These are phyloP conservation scores for Anguilla megastoma DNA, from an alignment of 2,797 vertebrate species.

Conservation along the genomic window DNA sequence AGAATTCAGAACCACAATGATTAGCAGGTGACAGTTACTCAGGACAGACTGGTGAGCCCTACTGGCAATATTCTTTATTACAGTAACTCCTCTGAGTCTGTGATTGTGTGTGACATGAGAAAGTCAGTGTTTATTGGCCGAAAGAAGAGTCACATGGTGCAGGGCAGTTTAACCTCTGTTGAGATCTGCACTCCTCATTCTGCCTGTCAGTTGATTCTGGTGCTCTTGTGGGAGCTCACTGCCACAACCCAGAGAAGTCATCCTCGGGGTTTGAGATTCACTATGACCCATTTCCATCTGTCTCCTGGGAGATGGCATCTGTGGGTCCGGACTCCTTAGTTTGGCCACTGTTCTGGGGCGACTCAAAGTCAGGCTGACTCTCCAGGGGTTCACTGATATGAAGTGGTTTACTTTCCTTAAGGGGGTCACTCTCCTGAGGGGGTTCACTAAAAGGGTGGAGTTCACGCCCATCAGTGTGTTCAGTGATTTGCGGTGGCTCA, in stretches of 20 bases:
- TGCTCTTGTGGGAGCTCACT: background rate
- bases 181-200: background rate
- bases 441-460: background rate
- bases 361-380: background rate
- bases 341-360: background rate
- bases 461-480: background rate
- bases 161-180: background rate
- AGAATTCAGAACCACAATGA: background rate
- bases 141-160: background rate
- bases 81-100: background rate
- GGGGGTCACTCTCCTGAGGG: background rate
- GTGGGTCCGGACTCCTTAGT: background rate
- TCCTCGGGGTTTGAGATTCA: background rate
- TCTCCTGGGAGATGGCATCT: background rate
- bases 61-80: constrained; percentile 1
- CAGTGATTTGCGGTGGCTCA: background rate
- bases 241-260: background rate
- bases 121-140: background rate
- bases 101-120: background rate
- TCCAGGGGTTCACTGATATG: background rate
- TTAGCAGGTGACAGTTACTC: background rate
- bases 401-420: background rate
- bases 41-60: background rate
- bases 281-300: background rate
- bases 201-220: background rate